Conservation (phyloP, 2,113 vertebrate species). For the Todiramphus chloris region DNA sequence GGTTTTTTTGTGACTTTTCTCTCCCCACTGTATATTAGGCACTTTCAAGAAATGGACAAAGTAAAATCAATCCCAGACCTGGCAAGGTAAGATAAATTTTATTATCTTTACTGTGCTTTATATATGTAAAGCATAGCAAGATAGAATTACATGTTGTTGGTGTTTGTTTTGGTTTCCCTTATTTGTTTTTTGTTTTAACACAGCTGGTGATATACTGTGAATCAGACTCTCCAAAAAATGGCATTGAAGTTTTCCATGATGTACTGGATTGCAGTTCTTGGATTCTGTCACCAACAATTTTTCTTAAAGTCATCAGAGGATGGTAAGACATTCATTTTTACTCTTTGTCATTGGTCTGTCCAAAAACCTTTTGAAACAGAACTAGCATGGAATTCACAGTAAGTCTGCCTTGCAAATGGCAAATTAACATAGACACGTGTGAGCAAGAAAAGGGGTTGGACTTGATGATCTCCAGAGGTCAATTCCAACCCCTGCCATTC, state of each 20-base stretch:
- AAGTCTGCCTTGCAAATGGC: background rate
- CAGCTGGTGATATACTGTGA: conserved; percentile 86
- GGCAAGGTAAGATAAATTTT: conserved; percentile 83
- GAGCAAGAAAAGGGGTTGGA: background rate
- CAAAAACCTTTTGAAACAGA: background rate
- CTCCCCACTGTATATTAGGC: conserved; percentile 44
- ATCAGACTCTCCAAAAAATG: conserved; percentile 71
- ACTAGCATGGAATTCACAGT: background rate
- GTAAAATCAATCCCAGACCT: conserved; percentile 88
- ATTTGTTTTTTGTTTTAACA: background rate
- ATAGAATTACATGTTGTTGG: background rate
- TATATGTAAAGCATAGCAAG: background rate
- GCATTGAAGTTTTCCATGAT: conserved; percentile 81
- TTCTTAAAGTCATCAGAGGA: conserved; percentile 88
- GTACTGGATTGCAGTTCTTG: conserved; percentile 84
- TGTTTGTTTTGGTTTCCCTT: background rate
- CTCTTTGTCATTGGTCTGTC: background rate
- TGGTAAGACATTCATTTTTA: conserved; percentile 80
- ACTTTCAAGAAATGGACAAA: conserved; percentile 66
- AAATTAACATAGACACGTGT: background rate
- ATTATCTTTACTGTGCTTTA: background rate
- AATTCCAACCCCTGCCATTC: too few species aligned
- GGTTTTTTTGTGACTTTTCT: conserved; percentile 29
- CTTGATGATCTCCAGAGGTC: too few species aligned
- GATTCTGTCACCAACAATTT: conserved; percentile 83